phyloP scores from a whole-genome alignment of 2,113 vertebrate genomes.

The Xerus inauris region DNA sequence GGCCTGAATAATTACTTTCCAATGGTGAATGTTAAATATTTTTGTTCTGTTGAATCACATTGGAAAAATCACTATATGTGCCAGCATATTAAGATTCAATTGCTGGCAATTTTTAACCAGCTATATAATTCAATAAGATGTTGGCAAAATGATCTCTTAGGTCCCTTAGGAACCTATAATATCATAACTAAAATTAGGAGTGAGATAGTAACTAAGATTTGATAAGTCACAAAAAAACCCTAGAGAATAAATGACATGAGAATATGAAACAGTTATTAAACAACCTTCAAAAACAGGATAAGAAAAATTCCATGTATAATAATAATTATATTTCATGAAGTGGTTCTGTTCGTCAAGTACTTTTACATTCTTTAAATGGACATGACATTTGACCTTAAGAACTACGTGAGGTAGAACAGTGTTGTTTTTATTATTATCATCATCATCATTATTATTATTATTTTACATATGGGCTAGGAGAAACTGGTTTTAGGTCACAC shows the following conservation, averaged over 20 bases:
- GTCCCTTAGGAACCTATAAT: not conserved
- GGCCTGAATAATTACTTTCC: not conserved
- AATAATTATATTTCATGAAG: not conserved
- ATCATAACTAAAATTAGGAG: not conserved
- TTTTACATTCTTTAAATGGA: not conserved
- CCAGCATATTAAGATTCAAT: not conserved
- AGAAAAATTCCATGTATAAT: not conserved
- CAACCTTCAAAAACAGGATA: not conserved
- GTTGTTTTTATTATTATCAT: too few species aligned
- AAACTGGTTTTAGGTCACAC: not conserved
- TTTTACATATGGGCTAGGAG: not conserved
- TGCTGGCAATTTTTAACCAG: not conserved
- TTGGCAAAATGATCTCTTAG: not conserved
- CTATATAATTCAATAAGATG: not conserved
- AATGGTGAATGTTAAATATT: not conserved
- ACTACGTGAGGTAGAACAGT: not conserved
- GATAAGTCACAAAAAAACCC: not conserved
- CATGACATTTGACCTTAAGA: not conserved
- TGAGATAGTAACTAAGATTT: not conserved
- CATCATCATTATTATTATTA: not conserved
- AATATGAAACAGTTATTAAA: not conserved
- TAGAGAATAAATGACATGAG: not conserved
- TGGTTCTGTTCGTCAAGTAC: not conserved
- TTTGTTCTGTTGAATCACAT: not conserved
- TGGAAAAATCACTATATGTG: slow-evolving; percentile 17